Base-by-base conservation (phyloP, 2,797 vertebrate species). In the Cephalopachus bancanus region DNA sequence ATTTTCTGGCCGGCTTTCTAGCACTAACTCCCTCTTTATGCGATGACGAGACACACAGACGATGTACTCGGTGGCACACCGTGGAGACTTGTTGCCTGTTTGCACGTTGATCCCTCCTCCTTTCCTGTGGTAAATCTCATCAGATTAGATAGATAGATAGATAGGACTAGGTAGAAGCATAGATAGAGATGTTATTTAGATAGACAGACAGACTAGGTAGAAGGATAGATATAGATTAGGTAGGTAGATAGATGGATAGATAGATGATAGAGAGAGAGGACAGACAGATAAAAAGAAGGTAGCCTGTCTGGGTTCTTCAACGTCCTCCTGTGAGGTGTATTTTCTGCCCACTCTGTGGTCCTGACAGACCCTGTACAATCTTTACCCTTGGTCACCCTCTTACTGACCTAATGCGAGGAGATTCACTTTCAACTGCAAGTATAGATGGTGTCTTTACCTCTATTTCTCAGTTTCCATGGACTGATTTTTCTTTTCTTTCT, bases 401-500 rank as follows among this genome's bases (percentile, higher is more conserved):
- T 87, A 44, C 69, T 83, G 72, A 55, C 14, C 0, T 51, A 83
- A 67, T 1, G 84, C 6, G 37, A 91, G 49, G 16, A 67, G 3
- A 78, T 57, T 37, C 33, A 93, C 28, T 49, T 30, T 16, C 78
- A 69, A 53, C 75, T 92, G 24, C 37, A 95, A 81, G 37, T n/a
- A 59, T 5, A 24, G 16, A 44, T 6, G 22, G 19, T 9, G 64
- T 44, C 30, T 28, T 87, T 81, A 57, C 19, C 26, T 92, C 71
- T 59, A 7, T 53, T 91, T 91, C 33, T 91, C 71, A 71, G 20
- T 95, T 64, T 81, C 15, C 49, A 87, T 44, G 60, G 55, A 72
- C 74, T 80, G 11, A 80, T 91, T 88, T 84, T 84, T 76, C 53
- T 65, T 72, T 84, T 44, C 53, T 80, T 44, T 26, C n/a, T 85